Evolutionary conservation across 2,113 vertebrate genomes (phyloP).

Genomic region (Tympanuchus pallidicinctus): DNA sequence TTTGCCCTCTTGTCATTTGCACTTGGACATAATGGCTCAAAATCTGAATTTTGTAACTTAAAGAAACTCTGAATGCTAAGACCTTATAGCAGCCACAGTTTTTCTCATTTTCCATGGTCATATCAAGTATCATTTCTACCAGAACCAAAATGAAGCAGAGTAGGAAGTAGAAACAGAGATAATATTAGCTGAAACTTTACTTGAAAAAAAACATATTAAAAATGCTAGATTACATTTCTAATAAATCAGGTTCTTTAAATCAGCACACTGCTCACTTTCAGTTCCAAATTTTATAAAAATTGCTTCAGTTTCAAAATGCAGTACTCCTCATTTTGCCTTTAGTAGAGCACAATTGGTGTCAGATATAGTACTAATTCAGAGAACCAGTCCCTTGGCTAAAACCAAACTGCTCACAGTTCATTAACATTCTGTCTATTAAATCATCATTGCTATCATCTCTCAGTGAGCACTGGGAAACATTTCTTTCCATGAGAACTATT

Average conservation of each 20-base stretch:
- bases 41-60: not conserved
- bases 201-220: not conserved
- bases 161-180: not conserved
- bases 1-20: not conserved
- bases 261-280: not conserved
- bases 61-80: not conserved
- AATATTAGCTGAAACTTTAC: not conserved
- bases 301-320: not conserved
- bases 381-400: not conserved
- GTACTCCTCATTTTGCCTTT: not conserved
- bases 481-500: not conserved
- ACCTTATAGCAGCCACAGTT: not conserved
- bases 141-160: not conserved
- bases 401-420: not conserved
- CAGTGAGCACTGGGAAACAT: not conserved
- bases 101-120: not conserved
- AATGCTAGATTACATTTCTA: not conserved
- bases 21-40: not conserved
- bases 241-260: not conserved
- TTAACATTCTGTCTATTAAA: slow-evolving; percentile 6
- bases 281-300: not conserved
- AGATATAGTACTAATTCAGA: not conserved
- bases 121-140: not conserved
- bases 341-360: not conserved
- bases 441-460: not conserved